These are phyloP conservation scores for Podilymbus podiceps DNA, from an alignment of 2,113 vertebrate species.

Conservation along the genomic window DNA sequence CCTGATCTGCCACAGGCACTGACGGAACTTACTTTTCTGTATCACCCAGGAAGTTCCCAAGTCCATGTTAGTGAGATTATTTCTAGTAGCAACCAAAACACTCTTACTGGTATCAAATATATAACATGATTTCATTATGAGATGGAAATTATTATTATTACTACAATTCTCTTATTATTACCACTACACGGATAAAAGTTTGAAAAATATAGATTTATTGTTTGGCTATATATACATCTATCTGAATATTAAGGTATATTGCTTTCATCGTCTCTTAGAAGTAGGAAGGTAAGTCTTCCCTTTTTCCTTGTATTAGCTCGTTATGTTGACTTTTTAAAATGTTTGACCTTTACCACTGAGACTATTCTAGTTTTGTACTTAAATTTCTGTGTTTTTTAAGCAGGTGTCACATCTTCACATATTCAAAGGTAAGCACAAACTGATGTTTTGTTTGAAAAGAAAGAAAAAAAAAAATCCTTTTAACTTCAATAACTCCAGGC, in stretches of 20 bases:
- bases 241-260: not conserved
- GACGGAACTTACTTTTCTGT: not conserved
- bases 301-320: not conserved
- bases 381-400: not conserved
- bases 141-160: not conserved
- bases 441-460: not conserved
- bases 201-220: not conserved
- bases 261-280: not conserved
- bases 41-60: not conserved
- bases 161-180: not conserved
- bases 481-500: not conserved
- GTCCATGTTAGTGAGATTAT: fast-evolving
- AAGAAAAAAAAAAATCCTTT: not conserved
- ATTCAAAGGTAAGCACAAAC: not conserved
- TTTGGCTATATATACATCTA: not conserved
- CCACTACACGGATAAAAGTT: not conserved
- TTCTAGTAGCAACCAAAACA: not conserved
- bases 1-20: not conserved
- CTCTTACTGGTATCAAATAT: not conserved
- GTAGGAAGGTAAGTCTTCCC: not conserved
- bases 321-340: not conserved
- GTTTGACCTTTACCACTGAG: not conserved
- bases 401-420: not conserved
- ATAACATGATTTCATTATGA: not conserved
- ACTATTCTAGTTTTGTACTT: not conserved